Conservation (phyloP, 2,113 vertebrate species). For the Ceuthmochares aereus region DNA sequence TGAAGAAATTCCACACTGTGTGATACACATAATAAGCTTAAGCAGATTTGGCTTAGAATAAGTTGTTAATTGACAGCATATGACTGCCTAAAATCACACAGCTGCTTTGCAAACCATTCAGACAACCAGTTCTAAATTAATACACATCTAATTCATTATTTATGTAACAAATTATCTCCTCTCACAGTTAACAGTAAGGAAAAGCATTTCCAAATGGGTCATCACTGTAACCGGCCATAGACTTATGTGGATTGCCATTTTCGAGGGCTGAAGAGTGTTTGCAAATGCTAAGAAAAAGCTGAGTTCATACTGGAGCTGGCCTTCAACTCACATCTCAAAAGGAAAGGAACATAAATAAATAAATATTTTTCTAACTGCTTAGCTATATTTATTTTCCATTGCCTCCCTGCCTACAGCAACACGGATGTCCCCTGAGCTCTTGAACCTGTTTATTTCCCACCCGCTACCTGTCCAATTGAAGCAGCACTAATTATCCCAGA, state of each 20-base stretch:
- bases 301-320: not conserved
- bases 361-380: slow-evolving; percentile 70
- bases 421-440: slow-evolving; percentile 58
- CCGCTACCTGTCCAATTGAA: slow-evolving; percentile 62
- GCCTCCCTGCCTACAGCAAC: slow-evolving; percentile 67
- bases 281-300: not conserved
- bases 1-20: slow-evolving; percentile 44
- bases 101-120: slow-evolving; percentile 46
- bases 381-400: slow-evolving; percentile 69
- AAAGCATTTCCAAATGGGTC: slow-evolving; percentile 52
- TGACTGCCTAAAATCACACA: slow-evolving; percentile 60
- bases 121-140: slow-evolving; percentile 55
- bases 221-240: not conserved
- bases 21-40: slow-evolving; percentile 55
- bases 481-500: slow-evolving; percentile 67
- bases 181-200: slow-evolving; percentile 49
- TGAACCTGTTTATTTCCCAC: slow-evolving; percentile 58
- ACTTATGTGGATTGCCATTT: not conserved
- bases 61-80: slow-evolving; percentile 60
- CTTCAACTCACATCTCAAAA: slow-evolving; percentile 31
- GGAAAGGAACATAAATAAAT: slow-evolving; percentile 67
- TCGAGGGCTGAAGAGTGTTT: not conserved
- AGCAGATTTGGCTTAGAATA: slow-evolving; percentile 41
- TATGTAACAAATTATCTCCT: slow-evolving; percentile 67
- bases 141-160: slow-evolving; percentile 73